Evolutionary conservation across 2,888 invertebrate genomes (phyloP).

Genomic region (Caenorhabditis sp.): DNA sequence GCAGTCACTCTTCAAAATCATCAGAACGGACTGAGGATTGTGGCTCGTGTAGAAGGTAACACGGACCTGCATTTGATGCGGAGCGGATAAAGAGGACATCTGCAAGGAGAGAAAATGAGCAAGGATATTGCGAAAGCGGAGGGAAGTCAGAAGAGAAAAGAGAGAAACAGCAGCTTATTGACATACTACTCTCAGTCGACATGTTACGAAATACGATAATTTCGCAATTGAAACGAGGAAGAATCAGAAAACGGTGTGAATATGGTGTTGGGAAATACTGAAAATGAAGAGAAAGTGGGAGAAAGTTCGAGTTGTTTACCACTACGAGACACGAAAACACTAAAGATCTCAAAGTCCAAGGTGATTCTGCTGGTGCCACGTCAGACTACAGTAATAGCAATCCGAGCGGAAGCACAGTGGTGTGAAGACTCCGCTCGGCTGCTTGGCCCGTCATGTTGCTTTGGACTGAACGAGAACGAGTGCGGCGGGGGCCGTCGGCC

Average conservation of each 20-base stretch:
- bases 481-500: neutral
- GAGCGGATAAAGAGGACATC: slow-evolving; percentile 25
- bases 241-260: neutral
- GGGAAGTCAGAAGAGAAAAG: neutral
- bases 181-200: no score
- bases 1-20: slow-evolving; percentile 41
- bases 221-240: slow-evolving; percentile 13
- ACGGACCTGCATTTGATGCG: slow-evolving; percentile 45
- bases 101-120: slow-evolving; percentile 1
- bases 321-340: slow-evolving; percentile 13
- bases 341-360: slow-evolving; percentile 26
- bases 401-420: no score
- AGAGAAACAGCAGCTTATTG: neutral
- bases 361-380: no score
- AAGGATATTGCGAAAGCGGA: neutral
- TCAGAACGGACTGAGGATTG: slow-evolving; percentile 36
- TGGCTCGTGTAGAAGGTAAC: slow-evolving; percentile 44
- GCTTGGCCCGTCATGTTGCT: slow-evolving; percentile 28
- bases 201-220: slow-evolving; percentile 19
- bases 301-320: slow-evolving; percentile 25
- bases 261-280: neutral
- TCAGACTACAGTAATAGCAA: no score
- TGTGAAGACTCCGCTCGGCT: no score
- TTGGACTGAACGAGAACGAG: slow-evolving; percentile 17
- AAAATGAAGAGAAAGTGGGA: neutral